Percentiles rank a stretch among this genome's conserved stretches.
phyloP scores from a whole-genome alignment of 2,113 vertebrate species.

The Zosterops japonicus region DNA sequence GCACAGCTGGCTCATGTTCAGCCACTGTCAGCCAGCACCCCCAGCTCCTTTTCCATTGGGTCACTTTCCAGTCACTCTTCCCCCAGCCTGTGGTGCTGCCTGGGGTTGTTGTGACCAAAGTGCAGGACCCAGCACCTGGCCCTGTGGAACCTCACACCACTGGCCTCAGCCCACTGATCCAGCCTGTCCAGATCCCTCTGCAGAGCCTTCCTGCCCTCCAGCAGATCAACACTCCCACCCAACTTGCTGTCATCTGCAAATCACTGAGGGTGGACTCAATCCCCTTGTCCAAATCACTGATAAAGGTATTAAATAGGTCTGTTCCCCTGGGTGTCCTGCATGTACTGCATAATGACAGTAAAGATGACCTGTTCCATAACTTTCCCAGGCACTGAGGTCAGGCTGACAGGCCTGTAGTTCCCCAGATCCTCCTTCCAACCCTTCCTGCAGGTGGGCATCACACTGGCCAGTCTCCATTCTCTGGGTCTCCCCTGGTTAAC shows the following conservation, averaged over 20 bases:
- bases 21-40: background rate
- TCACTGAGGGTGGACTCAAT: rapidly evolving
- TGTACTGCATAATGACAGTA: too few relatives aligned
- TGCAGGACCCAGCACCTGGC: rapidly evolving
- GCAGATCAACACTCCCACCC: background rate
- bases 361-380: background rate
- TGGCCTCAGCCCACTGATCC: background rate
- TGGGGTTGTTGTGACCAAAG: background rate
- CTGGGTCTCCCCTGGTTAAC: too few relatives aligned
- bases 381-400: background rate
- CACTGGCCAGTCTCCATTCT: background rate
- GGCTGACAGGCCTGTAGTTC: background rate
- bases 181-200: background rate
- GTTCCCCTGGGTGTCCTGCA: background rate
- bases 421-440: background rate
- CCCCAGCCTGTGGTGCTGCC: background rate
- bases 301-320: background rate
- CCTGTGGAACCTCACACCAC: background rate
- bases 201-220: background rate
- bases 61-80: background rate
- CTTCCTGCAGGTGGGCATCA: background rate
- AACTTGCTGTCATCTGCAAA: background rate
- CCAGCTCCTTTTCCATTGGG: rapidly evolving
- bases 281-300: background rate
- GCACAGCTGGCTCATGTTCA: background rate